These are phyloP conservation scores for Cariama cristata DNA, from an alignment of 2,113 vertebrate species.

Conservation along the genomic window DNA sequence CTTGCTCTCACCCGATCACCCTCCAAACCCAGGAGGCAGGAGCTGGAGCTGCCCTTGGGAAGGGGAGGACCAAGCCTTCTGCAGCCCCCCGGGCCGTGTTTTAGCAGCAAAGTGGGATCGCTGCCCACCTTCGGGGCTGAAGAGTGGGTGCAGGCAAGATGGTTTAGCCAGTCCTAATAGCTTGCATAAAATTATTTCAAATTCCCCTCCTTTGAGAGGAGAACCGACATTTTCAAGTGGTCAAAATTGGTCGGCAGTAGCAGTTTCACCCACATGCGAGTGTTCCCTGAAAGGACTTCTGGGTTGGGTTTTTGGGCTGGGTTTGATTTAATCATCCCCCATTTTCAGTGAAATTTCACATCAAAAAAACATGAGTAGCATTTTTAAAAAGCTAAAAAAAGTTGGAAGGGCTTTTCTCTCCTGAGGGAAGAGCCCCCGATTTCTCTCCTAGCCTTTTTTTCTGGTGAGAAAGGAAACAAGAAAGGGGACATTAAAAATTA, in stretches of 20 bases:
- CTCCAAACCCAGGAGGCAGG: background rate
- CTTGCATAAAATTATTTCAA: background rate
- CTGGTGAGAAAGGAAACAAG: background rate
- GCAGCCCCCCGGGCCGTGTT: background rate
- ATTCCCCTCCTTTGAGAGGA: background rate
- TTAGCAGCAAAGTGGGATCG: fast-evolving
- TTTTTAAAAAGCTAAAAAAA: background rate
- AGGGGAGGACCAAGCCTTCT: background rate
- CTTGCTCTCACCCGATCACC: background rate
- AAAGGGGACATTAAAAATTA: conserved; percentile 37
- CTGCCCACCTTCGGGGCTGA: background rate
- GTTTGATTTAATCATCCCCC: background rate
- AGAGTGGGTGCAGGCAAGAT: background rate
- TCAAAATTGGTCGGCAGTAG: background rate
- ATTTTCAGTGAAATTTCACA: background rate
- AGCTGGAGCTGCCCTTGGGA: background rate
- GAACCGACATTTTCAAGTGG: background rate
- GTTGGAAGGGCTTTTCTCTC: background rate
- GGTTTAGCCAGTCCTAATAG: background rate
- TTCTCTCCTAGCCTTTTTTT: background rate
- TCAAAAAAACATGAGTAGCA: background rate
- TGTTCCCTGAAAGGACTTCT: background rate
- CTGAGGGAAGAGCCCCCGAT: background rate
- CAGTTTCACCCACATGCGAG: background rate
- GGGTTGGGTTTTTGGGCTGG: background rate